A percentile compares a stretch with the other conserved stretches of the same genome.
phyloP scores from a whole-genome alignment of 2,797 vertebrate genomes.

The Aldrovandia affinis region DNA sequence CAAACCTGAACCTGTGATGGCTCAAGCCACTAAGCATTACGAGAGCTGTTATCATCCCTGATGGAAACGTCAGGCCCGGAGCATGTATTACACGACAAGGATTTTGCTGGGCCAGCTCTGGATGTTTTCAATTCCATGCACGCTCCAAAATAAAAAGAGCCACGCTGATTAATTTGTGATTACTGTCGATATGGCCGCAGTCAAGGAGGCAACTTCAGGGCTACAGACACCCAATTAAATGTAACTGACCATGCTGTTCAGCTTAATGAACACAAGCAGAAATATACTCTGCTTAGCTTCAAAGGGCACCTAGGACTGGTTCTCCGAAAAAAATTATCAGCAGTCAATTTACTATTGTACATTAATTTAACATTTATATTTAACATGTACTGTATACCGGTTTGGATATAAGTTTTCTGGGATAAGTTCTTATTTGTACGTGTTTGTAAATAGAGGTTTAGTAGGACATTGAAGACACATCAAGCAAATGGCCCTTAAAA shows the following conservation, averaged over 20 bases:
- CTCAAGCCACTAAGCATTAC: neutral
- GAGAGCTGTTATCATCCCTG: neutral
- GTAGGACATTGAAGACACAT: neutral
- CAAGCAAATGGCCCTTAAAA: neutral
- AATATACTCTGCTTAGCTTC: neutral
- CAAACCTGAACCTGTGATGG: neutral
- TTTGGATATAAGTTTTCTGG: neutral
- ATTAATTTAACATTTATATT: neutral
- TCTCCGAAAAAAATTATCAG: neutral
- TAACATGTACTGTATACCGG: neutral
- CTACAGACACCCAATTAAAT: slow-evolving; percentile 10
- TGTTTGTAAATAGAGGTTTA: neutral
- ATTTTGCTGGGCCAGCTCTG: neutral
- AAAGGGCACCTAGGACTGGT: neutral
- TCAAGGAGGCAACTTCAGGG: neutral
- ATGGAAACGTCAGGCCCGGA: slow-evolving; percentile 6
- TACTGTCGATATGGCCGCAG: neutral
- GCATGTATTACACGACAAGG: slow-evolving; percentile 16
- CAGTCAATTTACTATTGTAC: no score
- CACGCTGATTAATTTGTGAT: slow-evolving; percentile 2
- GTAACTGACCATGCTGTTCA: neutral
- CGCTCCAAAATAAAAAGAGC: neutral
- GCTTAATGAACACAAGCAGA: neutral
- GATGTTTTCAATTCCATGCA: slow-evolving; percentile 5
- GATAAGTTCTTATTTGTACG: neutral